Evolutionary conservation across 2,888 invertebrate species (phyloP).

Genomic region (Coremacera marginata): DNA sequence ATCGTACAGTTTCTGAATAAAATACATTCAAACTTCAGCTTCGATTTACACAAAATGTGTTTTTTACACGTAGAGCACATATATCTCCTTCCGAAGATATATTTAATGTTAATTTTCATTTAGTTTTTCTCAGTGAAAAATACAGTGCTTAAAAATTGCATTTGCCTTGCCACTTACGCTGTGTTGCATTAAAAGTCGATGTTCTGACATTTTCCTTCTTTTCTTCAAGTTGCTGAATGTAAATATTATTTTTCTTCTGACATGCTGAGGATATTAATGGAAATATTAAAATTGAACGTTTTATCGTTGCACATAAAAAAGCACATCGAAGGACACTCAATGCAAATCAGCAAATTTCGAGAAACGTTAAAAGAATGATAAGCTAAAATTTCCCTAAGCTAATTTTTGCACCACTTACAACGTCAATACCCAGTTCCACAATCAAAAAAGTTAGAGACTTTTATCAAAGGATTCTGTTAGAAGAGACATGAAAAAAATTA

Average conservation of each 20-base stretch:
- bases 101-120: too few species aligned
- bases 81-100: too few species aligned
- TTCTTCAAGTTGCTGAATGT: not conserved
- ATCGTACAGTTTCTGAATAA: too few species aligned
- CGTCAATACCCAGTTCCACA: too few species aligned
- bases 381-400: constrained; percentile 55
- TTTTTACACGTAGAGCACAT: too few species aligned
- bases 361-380: constrained; percentile 52
- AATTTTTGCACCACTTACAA: constrained; percentile 55
- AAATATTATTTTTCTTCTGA: constrained; percentile 1
- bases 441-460: too few species aligned
- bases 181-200: constrained; percentile 14
- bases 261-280: constrained; percentile 18
- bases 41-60: too few species aligned
- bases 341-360: constrained; percentile 51
- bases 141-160: not conserved
- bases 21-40: too few species aligned
- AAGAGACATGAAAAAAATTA: too few species aligned
- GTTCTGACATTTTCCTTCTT: constrained; percentile 1
- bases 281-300: constrained; percentile 9
- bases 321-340: constrained; percentile 36
- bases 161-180: not conserved
- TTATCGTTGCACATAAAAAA: constrained; percentile 10
- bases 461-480: too few species aligned
- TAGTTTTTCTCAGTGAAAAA: not conserved